Base-by-base conservation (phyloP, 2,113 vertebrate species). In the Montifringilla adamsi region DNA sequence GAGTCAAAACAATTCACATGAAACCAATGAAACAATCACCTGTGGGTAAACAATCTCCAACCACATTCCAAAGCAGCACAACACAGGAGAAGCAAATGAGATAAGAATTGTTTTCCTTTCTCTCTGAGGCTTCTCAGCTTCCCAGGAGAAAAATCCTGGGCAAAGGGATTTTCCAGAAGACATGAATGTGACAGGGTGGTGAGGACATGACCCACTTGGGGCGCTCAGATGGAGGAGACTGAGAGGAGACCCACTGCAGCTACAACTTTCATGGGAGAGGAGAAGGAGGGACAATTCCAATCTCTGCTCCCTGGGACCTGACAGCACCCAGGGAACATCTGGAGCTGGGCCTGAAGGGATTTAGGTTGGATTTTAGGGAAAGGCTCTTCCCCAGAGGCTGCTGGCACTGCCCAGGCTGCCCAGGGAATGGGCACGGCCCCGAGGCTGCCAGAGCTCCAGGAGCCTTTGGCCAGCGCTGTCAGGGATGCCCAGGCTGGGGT, bases 341-440 rank as follows among this genome's bases (percentile, higher is more conserved):
- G 69, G 6, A 21, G 41, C 41, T 41, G 41, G 41, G 41, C 41
- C 37, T 37, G 37, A 41, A 41, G 41, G 41, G 41, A 41, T 12
- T 15, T 0, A 13, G 39, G 31, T 0, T 26, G 80, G 33, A 4
- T 11, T 4, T 9, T 2, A 82, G 82, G 49, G 59, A 2, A 33
- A 74, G 59, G n/a, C 2, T 55, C 18, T 74, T 39, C n/a, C 82
- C n/a, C 82, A 64, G 49, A 56, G 59, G 56, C 7, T 56, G 41
- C 49, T 24, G 67, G 82, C 82, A 84, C 49, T 84, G 58, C 28
- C 39, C 68, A 83, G 79, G 79, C 66, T 83, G 44, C 66, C 80
- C 81, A 74, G 81, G 68, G 39, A 64, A 84, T 64, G 81, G 81
- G 49, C 49, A 55, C 41, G 17, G 37, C 31, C 80, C 80, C 20